These are phyloP conservation scores for Chelon labrosus DNA, from an alignment of 2,797 vertebrate species.

Conservation along the genomic window DNA sequence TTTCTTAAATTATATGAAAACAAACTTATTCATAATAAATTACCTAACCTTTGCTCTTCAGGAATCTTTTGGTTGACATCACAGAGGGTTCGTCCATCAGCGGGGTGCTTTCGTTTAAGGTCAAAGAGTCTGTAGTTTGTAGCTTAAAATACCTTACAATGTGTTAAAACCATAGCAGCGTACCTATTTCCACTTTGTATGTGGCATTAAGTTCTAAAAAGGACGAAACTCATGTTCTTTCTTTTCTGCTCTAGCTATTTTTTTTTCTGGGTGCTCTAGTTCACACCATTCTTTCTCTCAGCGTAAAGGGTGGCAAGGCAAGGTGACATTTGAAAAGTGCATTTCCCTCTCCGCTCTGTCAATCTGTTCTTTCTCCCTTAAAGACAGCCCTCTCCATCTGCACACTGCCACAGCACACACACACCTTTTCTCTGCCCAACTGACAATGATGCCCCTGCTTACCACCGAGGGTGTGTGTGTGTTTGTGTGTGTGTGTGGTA, in stretches of 20 bases:
- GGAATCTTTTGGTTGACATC: no score
- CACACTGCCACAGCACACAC: conserved; percentile 27
- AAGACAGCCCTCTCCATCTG: conserved; percentile 65
- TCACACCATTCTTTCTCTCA: conserved; percentile 48
- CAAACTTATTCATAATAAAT: no score
- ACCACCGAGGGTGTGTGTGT: conserved; percentile 24
- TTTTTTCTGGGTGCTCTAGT: conserved; percentile 47
- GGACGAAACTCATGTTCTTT: conserved; percentile 28
- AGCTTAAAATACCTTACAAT: conserved; percentile 11
- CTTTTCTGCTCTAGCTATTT: conserved; percentile 36
- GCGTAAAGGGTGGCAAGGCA: conserved; percentile 66
- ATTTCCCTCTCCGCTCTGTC: conserved; percentile 73
- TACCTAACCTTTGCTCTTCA: no score
- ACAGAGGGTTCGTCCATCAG: no score
- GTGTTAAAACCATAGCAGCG: conserved; percentile 12
- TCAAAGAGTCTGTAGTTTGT: not conserved
- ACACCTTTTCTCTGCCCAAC: conserved; percentile 28
- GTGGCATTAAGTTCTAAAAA: conserved; percentile 38
- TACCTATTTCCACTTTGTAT: conserved; percentile 6
- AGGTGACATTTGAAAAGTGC: conserved; percentile 84
- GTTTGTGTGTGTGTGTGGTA: conserved; percentile 39
- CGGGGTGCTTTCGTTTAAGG: not conserved
- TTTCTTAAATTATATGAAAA: no score
- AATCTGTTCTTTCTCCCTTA: conserved; percentile 66
- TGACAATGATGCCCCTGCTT: conserved; percentile 61